phyloP scores from a whole-genome alignment of 2,797 vertebrate species.

The Hipposideros larvatus region DNA sequence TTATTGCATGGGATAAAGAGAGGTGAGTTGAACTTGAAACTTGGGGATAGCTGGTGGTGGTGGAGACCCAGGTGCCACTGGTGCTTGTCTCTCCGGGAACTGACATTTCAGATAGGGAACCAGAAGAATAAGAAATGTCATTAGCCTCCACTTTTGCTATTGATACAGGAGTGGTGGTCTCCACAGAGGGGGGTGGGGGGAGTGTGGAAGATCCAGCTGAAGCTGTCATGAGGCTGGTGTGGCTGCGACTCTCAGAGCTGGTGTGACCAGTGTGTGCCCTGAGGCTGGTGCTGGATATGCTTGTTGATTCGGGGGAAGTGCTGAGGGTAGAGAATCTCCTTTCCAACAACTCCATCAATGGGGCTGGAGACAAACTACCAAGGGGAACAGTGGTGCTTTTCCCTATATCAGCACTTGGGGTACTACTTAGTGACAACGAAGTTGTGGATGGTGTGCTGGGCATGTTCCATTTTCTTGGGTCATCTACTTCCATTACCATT shows the following conservation, averaged over 20 bases:
- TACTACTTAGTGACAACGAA: neutral
- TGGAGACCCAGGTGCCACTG: neutral
- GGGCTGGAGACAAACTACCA: neutral
- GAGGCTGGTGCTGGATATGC: neutral
- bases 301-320: neutral
- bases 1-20: neutral
- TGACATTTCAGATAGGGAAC: neutral
- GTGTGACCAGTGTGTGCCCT: neutral
- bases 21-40: neutral
- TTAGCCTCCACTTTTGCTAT: neutral
- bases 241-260: neutral
- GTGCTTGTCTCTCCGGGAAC: neutral
- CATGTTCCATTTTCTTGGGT: neutral
- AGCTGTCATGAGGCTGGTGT: too few relatives aligned
- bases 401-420: too few relatives aligned
- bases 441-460: neutral
- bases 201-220: neutral
- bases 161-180: neutral
- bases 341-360: neutral
- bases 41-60: neutral
- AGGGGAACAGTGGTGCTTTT: neutral
- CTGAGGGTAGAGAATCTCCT: too few relatives aligned
- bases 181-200: neutral
- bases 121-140: neutral
- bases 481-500: too few relatives aligned